phyloP scores from a whole-genome alignment of 2,888 invertebrate species.

The Andrena minutula region DNA sequence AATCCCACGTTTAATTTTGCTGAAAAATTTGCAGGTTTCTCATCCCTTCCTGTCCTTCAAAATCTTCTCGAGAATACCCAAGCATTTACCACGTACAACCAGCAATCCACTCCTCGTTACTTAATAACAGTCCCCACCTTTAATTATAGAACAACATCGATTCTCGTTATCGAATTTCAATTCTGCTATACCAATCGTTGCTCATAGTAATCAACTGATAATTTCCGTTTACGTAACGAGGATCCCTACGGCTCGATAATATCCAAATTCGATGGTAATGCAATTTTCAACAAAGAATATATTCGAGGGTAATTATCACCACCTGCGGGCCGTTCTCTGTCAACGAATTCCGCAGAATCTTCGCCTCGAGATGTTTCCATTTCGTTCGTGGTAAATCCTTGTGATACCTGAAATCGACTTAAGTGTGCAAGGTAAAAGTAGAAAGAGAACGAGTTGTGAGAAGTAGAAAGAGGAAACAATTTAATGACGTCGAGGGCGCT shows the following conservation, averaged over 20 bases:
- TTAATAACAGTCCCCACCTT: not conserved
- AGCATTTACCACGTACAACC: not conserved
- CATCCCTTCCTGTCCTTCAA: not conserved
- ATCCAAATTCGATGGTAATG: not conserved
- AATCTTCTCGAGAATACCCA: not conserved
- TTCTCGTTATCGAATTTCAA: conserved; percentile 6
- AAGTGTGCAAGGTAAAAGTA: not conserved
- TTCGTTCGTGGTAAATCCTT: too few species aligned
- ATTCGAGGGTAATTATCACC: not conserved
- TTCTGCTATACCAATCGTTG: not conserved
- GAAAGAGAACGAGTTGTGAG: not conserved
- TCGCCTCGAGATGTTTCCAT: not conserved
- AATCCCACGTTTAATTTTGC: too few species aligned
- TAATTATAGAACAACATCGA: not conserved
- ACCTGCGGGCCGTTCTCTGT: not conserved
- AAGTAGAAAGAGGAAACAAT: conserved; percentile 1
- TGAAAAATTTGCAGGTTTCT: not conserved
- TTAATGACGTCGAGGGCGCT: conserved; percentile 6
- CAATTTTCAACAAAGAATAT: not conserved
- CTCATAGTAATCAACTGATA: not conserved
- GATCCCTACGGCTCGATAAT: not conserved
- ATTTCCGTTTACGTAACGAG: not conserved
- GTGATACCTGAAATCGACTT: too few species aligned
- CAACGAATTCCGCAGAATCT: not conserved
- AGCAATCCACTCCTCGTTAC: not conserved